These are phyloP conservation scores for Cynocephalus volans DNA, from an alignment of 2,113 vertebrate genomes.

Conservation along the genomic window DNA sequence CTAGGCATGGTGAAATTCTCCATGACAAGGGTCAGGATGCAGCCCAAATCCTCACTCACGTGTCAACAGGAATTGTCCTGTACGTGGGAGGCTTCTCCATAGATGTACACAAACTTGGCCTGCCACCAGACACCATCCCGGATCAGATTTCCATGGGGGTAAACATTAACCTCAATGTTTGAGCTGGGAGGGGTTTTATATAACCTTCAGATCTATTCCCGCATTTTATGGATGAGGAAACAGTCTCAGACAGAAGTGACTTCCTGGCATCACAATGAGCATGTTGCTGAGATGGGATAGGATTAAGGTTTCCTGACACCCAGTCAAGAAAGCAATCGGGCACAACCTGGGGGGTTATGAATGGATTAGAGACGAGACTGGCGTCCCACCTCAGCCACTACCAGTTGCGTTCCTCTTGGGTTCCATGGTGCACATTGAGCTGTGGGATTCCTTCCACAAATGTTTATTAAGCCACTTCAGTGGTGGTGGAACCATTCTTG, in stretches of 20 bases:
- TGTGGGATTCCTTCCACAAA: neutral
- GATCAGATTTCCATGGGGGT: neutral
- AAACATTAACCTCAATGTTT: neutral
- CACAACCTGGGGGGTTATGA: neutral
- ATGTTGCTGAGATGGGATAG: neutral
- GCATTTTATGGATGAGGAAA: neutral
- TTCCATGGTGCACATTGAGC: accelerated
- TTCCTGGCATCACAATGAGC: neutral
- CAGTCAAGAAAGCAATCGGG: neutral
- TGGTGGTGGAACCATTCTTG: neutral
- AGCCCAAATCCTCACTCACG: accelerated
- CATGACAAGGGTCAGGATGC: neutral
- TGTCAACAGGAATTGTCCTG: too few species aligned
- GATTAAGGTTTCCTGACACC: too few species aligned
- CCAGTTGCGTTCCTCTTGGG: neutral
- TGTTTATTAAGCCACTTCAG: neutral
- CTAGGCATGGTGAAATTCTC: neutral
- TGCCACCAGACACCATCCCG: neutral
- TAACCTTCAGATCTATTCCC: neutral
- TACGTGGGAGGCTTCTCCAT: neutral
- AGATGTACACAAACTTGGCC: accelerated
- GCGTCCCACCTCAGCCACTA: accelerated
- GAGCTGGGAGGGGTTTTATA: neutral
- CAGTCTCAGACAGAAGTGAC: neutral
- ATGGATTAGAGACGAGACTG: neutral